Conservation (phyloP, 2,888 invertebrate species). For the Metellina segmentata region DNA sequence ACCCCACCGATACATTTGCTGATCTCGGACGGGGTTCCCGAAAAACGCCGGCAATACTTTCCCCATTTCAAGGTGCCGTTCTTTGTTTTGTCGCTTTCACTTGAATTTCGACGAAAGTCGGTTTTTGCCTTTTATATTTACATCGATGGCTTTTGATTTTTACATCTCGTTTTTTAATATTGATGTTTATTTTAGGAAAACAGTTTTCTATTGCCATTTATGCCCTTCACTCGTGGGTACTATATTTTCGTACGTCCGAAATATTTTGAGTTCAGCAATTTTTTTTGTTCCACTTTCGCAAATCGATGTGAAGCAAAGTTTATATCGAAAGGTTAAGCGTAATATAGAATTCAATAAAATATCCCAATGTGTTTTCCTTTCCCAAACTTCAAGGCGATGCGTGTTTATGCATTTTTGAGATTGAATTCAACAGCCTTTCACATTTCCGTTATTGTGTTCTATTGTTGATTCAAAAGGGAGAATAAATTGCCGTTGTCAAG, state of each 20-base stretch:
- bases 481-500: background rate
- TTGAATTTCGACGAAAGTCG: background rate
- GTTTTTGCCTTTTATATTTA: slow-evolving; percentile 22
- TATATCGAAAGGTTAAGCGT: background rate
- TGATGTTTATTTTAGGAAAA: slow-evolving; percentile 19
- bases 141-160: slow-evolving; percentile 19
- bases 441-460: background rate
- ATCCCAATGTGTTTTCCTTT: background rate
- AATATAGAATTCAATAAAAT: slow-evolving; percentile 23
- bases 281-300: background rate
- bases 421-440: background rate
- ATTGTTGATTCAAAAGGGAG: background rate
- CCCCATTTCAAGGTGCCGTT: background rate
- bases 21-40: slow-evolving; percentile 19
- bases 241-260: background rate
- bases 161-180: slow-evolving; percentile 21
- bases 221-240: background rate
- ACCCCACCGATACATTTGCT: slow-evolving; percentile 38
- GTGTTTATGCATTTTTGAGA: background rate
- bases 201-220: slow-evolving; percentile 5
- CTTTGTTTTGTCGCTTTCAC: slow-evolving; percentile 25
- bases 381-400: background rate
- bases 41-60: slow-evolving; percentile 26
- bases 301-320: background rate
- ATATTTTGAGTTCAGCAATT: background rate